Base-by-base conservation (phyloP, 2,113 vertebrate genomes). In the Paraplagusia blochii region DNA sequence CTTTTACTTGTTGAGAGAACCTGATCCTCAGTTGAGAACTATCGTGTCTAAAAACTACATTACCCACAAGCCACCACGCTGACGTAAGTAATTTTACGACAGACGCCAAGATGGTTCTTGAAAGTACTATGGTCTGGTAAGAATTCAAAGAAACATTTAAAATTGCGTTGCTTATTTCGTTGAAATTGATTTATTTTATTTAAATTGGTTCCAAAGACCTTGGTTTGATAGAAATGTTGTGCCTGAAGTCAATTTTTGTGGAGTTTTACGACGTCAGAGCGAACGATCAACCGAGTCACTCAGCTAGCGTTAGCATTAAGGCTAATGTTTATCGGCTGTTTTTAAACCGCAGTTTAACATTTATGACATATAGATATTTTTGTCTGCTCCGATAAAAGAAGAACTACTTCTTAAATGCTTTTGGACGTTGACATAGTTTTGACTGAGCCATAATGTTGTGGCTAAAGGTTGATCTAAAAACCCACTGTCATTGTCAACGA, bases 121-220 rank as follows among this genome's bases (percentile, higher is more conserved):
- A 95, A 77, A 95, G 93, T 84, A 95, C 93, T 69, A 94, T 95
- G 93, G 93, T 95, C 53, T 95, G 93, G 94, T 95, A 88, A 94
- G 93, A 12, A 55, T 9, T 44, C 0, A 12, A 14, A 61, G 64
- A 74, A 55, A 35, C 48, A 12, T 63, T 64, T 44, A 33, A 62
- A 76, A 13, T 55, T 17, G 13, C n/a, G 11, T 5, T 14, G n/a
- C 12, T 14, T 42, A 14, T 42, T 14, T 10, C n/a, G 4, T 4
- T 14, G 4, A 42, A 7, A 42, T 13, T 1, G 13, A 11, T 4
- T 6, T n/a, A 0, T n/a, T 9, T 16, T 29, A 44, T 44, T 9
- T 17, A 6, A 3, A 13, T 3, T 2, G 16, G 7, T 11, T 42
- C 34, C 7, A 1, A 0, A 0, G 9, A 22, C 1, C 4, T 50